phyloP scores from a whole-genome alignment of 2,797 vertebrate genomes.

The Bufotes viridis region DNA sequence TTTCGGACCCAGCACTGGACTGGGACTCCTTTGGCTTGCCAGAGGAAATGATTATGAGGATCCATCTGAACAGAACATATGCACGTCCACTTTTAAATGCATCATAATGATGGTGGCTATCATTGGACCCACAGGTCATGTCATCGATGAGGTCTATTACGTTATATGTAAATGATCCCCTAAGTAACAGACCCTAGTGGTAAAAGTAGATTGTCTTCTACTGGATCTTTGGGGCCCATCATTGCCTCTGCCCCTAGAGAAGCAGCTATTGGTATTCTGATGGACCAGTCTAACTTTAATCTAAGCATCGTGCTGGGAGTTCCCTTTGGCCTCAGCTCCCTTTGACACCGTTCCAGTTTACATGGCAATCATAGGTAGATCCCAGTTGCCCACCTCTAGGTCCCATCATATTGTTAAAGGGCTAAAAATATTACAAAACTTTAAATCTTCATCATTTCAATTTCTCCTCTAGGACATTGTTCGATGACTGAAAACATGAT shows the following conservation, averaged over 20 bases:
- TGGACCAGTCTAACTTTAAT: background rate
- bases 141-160: background rate
- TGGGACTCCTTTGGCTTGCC: background rate
- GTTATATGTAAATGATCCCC: background rate
- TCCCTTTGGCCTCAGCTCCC: background rate
- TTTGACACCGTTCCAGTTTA: background rate
- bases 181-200: background rate
- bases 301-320: background rate
- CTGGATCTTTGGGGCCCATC: background rate
- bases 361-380: background rate
- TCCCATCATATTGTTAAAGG: background rate
- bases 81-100: too few species aligned
- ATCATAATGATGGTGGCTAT: background rate
- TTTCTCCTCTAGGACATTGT: constrained; percentile 67
- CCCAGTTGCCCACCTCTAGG: background rate
- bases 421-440: background rate
- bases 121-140: too few species aligned
- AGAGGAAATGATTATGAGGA: too few species aligned
- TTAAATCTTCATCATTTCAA: background rate
- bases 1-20: background rate
- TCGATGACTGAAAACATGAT: constrained; percentile 63
- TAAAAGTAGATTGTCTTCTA: background rate
- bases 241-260: background rate
- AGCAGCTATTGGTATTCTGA: background rate
- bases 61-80: background rate